Percentiles rank a stretch among this genome's conserved stretches.
Evolutionary conservation across 2,113 vertebrate genomes (phyloP).

Genomic region (Cygnus atratus): DNA sequence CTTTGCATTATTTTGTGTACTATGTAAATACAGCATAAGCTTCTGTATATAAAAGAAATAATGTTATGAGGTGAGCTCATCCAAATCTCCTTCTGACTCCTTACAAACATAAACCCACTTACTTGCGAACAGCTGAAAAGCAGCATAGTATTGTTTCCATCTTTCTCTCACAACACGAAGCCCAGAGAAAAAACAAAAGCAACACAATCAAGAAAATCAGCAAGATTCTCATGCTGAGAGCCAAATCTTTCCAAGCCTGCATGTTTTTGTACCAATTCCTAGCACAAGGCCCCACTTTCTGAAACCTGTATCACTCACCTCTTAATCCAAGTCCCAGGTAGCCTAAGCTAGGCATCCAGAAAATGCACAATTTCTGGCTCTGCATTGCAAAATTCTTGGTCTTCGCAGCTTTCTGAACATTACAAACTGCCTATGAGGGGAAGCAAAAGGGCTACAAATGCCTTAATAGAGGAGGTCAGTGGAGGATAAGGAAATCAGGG

Average conservation of each 20-base stretch:
- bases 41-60: background rate
- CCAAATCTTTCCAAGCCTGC: background rate
- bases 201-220: background rate
- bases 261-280: too few species aligned
- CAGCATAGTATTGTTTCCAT: background rate
- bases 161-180: background rate
- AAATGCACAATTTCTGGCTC: background rate
- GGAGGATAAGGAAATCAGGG: background rate
- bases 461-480: background rate
- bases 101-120: background rate
- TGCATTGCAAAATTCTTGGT: rapidly evolving
- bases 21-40: background rate
- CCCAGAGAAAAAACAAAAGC: background rate
- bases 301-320: background rate
- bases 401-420: background rate
- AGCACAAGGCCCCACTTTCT: background rate
- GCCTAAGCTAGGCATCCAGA: background rate
- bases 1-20: background rate
- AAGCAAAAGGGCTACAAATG: background rate
- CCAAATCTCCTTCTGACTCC: background rate
- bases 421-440: rapidly evolving
- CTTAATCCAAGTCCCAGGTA: rapidly evolving
- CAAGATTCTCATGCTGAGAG: background rate
- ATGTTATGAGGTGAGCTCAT: background rate
- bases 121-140: background rate